Evolutionary conservation across 1,140 invertebrate genomes (phyloP).

Genomic region (Holcopasites calliopsidis): DNA sequence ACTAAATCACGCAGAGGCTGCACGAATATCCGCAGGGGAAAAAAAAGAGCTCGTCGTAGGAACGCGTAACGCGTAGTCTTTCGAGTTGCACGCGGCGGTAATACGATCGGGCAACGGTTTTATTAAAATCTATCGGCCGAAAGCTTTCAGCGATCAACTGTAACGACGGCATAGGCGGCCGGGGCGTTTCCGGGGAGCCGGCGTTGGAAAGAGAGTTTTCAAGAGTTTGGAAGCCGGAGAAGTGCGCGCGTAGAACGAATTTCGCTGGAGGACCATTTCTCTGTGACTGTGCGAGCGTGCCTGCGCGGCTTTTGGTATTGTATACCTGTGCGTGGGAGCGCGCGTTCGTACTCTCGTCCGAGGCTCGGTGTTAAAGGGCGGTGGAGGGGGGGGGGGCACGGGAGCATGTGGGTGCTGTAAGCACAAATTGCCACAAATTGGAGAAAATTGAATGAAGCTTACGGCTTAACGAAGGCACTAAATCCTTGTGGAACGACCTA

Average conservation of each 20-base stretch:
- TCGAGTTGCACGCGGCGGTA: slow-evolving; percentile 9
- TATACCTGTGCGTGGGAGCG: neutral
- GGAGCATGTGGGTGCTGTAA: slow-evolving; percentile 72
- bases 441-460: slow-evolving; percentile 80
- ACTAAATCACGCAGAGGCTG: too few species aligned
- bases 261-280: slow-evolving; percentile 50
- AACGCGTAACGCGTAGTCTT: slow-evolving; percentile 6
- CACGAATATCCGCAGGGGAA: neutral
- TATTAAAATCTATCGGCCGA: slow-evolving; percentile 12
- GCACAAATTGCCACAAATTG: slow-evolving; percentile 79
- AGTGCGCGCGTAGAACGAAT: slow-evolving; percentile 59
- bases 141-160: slow-evolving; percentile 29
- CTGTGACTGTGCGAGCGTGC: slow-evolving; percentile 6
- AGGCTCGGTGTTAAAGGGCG: slow-evolving; percentile 31
- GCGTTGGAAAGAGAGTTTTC: slow-evolving; percentile 56
- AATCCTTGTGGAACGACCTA: slow-evolving; percentile 77
- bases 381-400: slow-evolving; percentile 34
- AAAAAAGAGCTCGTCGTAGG: neutral
- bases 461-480: slow-evolving; percentile 77
- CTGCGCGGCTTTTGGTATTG: neutral
- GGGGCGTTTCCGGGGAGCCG: slow-evolving; percentile 41
- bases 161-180: slow-evolving; percentile 45
- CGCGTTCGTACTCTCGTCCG: slow-evolving; percentile 36
- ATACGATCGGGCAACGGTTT: slow-evolving; percentile 6
- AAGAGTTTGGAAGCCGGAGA: slow-evolving; percentile 51